Evolutionary conservation across 2,888 invertebrate species (phyloP), one percentile per base, ranked within the genome.

Genomic region (Eristalinus aeneus): DNA sequence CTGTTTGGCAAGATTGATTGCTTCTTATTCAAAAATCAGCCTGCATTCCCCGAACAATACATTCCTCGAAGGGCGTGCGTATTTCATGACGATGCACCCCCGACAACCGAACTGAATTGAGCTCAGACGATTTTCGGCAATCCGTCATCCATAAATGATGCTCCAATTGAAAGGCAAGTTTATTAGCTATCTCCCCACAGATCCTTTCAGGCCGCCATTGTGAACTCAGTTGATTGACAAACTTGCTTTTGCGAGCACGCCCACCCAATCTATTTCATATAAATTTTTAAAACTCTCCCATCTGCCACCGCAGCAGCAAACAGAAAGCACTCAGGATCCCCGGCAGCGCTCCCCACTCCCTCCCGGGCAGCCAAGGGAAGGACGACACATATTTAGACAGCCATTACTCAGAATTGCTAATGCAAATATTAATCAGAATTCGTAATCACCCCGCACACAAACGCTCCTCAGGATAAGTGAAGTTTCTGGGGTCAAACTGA

Each of bases 351-450:
- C n/a, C n/a, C n/a, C n/a, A n/a, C 64, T 27, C 20, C 12, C 3
- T 69, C 39, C 46, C 31, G 23, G 27, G 2, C 34, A 61, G n/a
- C 63, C 32, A 27, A 36, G 36, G 60, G 36, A 36, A n/a, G n/a
- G n/a, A n/a, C n/a, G 20, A 54, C 74, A 58, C 61, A 68, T 68
- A 53, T 63, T 74, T 64, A 32, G 36, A 53, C 58, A 58, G 9
- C 22, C 53, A 69, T 73, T 68, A 74, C 68, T 68, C 78, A 68
- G 78, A 74, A 69, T 74, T 54, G 60, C 60, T 73, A 73, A 77
- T 82, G 67, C 31, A 73, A 77, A 68, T 68, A 77, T 77, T 77
- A 72, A 77, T 84, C 74, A 69, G 61, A 78, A 80, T 74, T 68
- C 64, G 39, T 68, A 63, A 63, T 54, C 67, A 12, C 27, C 12